phyloP scores from a whole-genome alignment of 2,113 vertebrate genomes.

The Chelonoidis abingdonii region DNA sequence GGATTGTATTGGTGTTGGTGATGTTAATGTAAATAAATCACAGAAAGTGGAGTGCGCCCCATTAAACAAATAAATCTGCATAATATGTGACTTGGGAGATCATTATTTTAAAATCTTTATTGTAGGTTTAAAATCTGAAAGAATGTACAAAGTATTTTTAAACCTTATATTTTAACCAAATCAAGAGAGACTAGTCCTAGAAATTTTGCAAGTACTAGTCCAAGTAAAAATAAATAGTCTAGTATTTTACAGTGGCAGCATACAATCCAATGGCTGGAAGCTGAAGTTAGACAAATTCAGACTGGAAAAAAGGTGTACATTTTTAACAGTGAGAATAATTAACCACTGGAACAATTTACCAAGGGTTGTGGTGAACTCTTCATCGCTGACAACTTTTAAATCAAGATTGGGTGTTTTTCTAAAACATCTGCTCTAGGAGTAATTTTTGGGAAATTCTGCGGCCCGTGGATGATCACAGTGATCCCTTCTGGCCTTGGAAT shows the following conservation, averaged over 20 bases:
- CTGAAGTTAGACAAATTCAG: not conserved
- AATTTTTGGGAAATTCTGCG: not conserved
- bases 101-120: not conserved
- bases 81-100: not conserved
- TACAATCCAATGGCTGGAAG: not conserved
- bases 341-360: too few relatives aligned
- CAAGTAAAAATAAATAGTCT: not conserved
- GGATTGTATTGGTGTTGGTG: too few relatives aligned
- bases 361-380: not conserved
- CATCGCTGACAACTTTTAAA: not conserved
- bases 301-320: not conserved
- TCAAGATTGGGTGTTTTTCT: not conserved
- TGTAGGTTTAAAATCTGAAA: not conserved
- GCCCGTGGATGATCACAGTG: not conserved
- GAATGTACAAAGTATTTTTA: not conserved
- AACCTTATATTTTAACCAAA: not conserved
- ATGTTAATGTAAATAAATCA: too few relatives aligned
- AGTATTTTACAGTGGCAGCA: not conserved
- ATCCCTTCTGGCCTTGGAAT: not conserved
- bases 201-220: not conserved
- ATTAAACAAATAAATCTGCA: not conserved
- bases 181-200: not conserved
- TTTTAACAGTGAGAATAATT: not conserved
- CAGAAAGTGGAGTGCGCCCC: too few relatives aligned
- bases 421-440: not conserved